Evolutionary conservation across 1,140 invertebrate genomes (phyloP).

Genomic region (Panagrolaimus sp.): DNA sequence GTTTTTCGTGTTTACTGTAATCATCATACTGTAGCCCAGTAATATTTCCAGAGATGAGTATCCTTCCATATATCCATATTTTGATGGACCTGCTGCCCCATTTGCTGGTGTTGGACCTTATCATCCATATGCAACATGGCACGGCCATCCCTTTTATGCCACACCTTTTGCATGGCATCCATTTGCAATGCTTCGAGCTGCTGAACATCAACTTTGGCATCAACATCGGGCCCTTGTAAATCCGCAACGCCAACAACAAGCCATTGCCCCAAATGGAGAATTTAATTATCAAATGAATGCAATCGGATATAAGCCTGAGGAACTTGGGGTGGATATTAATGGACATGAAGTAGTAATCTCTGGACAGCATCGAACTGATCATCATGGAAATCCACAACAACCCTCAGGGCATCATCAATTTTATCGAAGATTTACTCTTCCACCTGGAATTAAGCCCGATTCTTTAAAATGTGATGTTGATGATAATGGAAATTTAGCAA

Average conservation of each 20-base stretch:
- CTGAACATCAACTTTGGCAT: background rate
- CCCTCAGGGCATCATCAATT: background rate
- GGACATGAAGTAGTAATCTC: background rate
- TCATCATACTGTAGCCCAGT: too few species aligned
- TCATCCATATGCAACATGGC: too few species aligned
- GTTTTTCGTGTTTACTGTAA: too few species aligned
- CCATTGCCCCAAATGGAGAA: background rate
- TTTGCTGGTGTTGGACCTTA: too few species aligned
- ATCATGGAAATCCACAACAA: too few species aligned
- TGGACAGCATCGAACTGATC: background rate
- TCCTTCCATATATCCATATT: too few species aligned
- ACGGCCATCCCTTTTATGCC: too few species aligned
- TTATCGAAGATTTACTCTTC: conserved; percentile 9
- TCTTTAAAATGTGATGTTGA: background rate
- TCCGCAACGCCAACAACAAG: background rate
- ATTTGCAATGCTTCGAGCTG: background rate
- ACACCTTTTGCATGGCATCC: conserved; percentile 2
- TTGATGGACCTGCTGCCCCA: too few species aligned
- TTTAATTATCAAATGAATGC: conserved; percentile 9
- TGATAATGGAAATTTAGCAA: background rate
- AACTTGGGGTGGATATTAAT: background rate
- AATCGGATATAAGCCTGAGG: conserved; percentile 2
- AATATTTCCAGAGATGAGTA: too few species aligned
- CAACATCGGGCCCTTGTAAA: background rate
- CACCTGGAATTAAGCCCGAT: background rate